A percentile compares a stretch with the other conserved stretches of the same genome.
phyloP scores from a whole-genome alignment of 2,888 invertebrate species.

The Sturmia bella region DNA sequence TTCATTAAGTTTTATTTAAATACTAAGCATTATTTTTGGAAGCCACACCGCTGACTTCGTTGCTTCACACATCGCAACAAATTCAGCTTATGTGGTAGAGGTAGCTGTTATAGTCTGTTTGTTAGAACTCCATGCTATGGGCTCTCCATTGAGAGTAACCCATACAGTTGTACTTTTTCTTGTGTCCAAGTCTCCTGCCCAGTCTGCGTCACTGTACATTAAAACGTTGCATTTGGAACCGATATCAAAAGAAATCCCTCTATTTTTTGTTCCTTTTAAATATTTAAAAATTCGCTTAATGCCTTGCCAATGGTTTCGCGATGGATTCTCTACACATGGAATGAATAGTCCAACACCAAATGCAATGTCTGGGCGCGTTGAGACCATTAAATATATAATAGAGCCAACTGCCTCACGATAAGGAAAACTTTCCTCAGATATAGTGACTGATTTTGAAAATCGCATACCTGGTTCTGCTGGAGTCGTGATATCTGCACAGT shows the following conservation, averaged over 20 bases:
- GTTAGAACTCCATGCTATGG: constrained; percentile 54
- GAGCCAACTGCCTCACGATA: too few species aligned
- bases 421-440: too few species aligned
- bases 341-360: too few species aligned
- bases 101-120: constrained; percentile 53
- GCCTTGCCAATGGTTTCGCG: constrained; percentile 39
- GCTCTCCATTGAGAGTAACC: constrained; percentile 38
- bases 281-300: constrained; percentile 53
- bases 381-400: too few species aligned
- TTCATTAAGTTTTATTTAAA: constrained; percentile 3
- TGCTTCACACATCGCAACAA: constrained; percentile 37
- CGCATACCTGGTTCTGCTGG: constrained; percentile 25
- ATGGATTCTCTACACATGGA: background rate
- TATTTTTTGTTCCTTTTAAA: constrained; percentile 33
- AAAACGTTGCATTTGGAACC: constrained; percentile 2
- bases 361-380: too few species aligned
- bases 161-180: constrained; percentile 46
- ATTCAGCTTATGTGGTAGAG: constrained; percentile 34
- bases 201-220: constrained; percentile 53
- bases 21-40: constrained; percentile 15
- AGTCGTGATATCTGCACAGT: constrained; percentile 25
- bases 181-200: constrained; percentile 43
- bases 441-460: too few species aligned
- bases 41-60: constrained; percentile 41
- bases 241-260: constrained; percentile 39